Conservation (phyloP, 2,113 vertebrate genomes). For the Sorex araneus region DNA sequence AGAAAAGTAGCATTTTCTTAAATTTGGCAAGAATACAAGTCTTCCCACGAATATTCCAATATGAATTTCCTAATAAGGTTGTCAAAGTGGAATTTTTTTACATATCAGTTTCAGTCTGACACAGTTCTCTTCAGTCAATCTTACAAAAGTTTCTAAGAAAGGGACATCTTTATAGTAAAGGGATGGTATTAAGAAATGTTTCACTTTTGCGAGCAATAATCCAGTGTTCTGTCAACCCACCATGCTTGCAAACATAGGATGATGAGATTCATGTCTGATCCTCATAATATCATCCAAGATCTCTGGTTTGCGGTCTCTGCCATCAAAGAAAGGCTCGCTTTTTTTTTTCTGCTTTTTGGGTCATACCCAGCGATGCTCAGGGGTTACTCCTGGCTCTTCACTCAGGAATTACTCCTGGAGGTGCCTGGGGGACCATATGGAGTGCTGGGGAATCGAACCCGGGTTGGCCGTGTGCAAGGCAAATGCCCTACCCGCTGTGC, state of each 20-base stretch:
- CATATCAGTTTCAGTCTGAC: no score
- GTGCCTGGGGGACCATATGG: no score
- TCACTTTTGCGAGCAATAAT: neutral
- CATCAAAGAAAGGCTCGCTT: neutral
- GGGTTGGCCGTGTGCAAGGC: no score
- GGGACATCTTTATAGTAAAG: neutral
- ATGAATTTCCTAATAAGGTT: neutral
- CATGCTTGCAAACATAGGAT: fast-evolving
- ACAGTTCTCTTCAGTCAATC: no score
- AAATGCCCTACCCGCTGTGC: no score
- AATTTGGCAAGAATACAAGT: neutral
- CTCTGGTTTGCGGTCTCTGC: neutral
- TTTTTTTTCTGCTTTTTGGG: no score
- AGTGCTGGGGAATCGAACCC: no score
- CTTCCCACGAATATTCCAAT: neutral
- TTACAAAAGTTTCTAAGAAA: neutral
- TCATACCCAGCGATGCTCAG: no score
- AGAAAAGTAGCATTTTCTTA: neutral
- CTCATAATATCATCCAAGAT: neutral
- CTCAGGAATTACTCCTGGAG: no score
- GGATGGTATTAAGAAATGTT: neutral
- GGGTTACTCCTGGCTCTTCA: no score
- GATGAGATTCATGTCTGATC: neutral
- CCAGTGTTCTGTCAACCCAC: no score
- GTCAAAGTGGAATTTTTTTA: neutral